These are phyloP conservation scores for Ceyx margarethae DNA, from an alignment of 2,113 vertebrate species.

Conservation along the genomic window DNA sequence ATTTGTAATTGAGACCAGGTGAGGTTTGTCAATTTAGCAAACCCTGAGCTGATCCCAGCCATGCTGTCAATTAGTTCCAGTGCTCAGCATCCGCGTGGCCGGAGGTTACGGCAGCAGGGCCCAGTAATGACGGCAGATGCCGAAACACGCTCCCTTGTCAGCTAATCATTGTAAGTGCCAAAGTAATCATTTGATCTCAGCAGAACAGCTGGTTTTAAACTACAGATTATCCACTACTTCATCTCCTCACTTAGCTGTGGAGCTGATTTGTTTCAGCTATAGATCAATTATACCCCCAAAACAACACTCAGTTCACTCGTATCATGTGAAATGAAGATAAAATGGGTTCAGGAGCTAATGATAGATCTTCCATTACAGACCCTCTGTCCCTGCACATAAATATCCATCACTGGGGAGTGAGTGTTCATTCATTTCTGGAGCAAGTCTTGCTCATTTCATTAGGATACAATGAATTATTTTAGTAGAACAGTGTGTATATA, in stretches of 20 bases:
- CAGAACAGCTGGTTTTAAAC: conserved; percentile 55
- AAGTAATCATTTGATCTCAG: conserved; percentile 43
- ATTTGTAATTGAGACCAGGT: conserved; percentile 43
- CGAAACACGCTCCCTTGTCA: background rate
- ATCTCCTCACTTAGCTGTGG: conserved; percentile 29
- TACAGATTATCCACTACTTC: conserved; percentile 29
- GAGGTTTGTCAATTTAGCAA: conserved; percentile 42
- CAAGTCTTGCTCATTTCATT: background rate
- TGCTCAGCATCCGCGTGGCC: background rate
- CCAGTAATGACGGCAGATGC: background rate
- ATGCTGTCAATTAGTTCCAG: conserved; percentile 46
- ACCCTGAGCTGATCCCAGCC: conserved; percentile 1
- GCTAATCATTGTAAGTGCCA: conserved; percentile 21
- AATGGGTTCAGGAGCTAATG: background rate
- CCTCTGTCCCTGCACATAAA: conserved; percentile 26
- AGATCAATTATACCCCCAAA: conserved; percentile 24
- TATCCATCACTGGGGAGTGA: background rate
- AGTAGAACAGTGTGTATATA: background rate
- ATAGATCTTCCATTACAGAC: background rate
- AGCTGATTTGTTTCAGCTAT: conserved; percentile 43
- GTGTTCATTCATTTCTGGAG: background rate
- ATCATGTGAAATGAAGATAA: conserved; percentile 22
- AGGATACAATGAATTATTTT: conserved; percentile 44
- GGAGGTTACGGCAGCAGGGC: background rate
- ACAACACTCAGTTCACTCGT: background rate